Evolutionary conservation across 2,797 vertebrate species (phyloP).

Genomic region (Sus cebifrons): DNA sequence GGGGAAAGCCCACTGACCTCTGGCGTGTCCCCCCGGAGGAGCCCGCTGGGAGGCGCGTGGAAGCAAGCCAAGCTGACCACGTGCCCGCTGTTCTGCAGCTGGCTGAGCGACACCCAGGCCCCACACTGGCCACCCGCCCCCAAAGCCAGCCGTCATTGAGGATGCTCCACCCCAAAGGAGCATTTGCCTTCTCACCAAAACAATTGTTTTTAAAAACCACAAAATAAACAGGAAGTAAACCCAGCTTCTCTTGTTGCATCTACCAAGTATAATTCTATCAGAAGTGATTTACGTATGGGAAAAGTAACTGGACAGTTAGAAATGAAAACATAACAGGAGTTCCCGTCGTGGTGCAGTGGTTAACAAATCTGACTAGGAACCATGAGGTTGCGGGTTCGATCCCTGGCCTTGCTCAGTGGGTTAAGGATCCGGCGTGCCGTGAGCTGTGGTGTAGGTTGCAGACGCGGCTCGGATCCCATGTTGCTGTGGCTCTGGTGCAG

Average conservation of each 20-base stretch:
- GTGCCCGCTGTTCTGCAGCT: neutral
- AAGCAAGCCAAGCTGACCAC: neutral
- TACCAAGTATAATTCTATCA: neutral
- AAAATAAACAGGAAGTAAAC: constrained; percentile 34
- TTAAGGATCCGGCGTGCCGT: no score
- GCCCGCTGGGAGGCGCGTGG: neutral
- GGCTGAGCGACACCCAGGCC: neutral
- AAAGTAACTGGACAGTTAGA: neutral
- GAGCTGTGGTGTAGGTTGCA: no score
- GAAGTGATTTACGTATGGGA: neutral
- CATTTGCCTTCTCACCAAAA: neutral
- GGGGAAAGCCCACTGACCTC: no score
- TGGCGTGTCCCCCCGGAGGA: no score
- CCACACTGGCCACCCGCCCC: neutral
- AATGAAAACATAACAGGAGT: neutral
- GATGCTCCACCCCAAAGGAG: neutral
- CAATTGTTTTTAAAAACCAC: neutral
- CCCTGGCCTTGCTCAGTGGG: no score
- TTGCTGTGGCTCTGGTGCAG: no score
- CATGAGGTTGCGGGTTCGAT: no score
- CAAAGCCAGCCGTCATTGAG: neutral
- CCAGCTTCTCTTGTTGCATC: neutral
- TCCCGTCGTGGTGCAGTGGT: no score
- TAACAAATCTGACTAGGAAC: no score
- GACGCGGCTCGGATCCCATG: no score